These are phyloP conservation scores for Sinocyclocheilus rhinocerous DNA, from an alignment of 2,113 vertebrate species.

Conservation along the genomic window DNA sequence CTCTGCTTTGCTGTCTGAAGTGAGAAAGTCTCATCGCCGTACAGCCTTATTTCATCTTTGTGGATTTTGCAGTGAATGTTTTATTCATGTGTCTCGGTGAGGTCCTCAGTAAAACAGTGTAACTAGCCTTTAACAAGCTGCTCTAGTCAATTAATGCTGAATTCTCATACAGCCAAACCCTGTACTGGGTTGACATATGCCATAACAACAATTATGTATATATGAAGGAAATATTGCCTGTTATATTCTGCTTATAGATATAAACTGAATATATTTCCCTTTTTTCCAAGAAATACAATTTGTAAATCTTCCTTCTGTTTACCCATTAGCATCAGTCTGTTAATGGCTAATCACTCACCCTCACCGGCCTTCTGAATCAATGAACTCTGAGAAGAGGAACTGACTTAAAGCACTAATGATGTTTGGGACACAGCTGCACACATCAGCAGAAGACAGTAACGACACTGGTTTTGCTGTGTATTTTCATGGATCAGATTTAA, in stretches of 20 bases:
- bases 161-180: neutral
- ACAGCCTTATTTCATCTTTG: constrained; percentile 4
- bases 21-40: neutral
- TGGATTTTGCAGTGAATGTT: constrained; percentile 17
- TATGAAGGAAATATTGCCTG: neutral
- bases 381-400: neutral
- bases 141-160: constrained; percentile 20
- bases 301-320: neutral
- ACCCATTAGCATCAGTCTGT: neutral
- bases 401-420: neutral
- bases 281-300: neutral
- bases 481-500: neutral
- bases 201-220: constrained; percentile 5
- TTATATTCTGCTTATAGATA: neutral
- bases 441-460: neutral
- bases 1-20: constrained; percentile 9
- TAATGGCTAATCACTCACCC: neutral
- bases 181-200: neutral
- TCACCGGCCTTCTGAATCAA: neutral
- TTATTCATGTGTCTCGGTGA: constrained; percentile 35
- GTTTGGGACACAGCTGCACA: neutral
- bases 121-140: constrained; percentile 8
- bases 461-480: neutral
- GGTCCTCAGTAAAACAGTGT: neutral
- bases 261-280: neutral